Percentiles rank a stretch among this genome's conserved stretches.
phyloP scores from a whole-genome alignment of 1,140 invertebrate genomes.

The Lysiphlebus fabarum region DNA sequence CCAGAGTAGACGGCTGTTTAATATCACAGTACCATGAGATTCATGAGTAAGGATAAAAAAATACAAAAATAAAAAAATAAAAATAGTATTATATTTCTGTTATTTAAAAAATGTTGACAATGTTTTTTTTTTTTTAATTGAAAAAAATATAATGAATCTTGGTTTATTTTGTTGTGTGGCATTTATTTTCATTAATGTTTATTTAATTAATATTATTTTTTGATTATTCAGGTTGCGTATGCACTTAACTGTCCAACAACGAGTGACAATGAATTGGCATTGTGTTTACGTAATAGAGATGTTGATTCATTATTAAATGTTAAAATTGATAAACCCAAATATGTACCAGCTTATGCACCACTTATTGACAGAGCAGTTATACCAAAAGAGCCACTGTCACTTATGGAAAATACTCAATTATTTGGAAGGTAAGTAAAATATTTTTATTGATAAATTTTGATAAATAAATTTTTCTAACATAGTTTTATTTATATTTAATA shows the following conservation, averaged over 20 bases:
- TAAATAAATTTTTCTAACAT: background rate
- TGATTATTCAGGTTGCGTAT: slow-evolving; percentile 63
- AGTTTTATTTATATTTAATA: slow-evolving; percentile 13
- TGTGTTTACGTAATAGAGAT: slow-evolving; percentile 63
- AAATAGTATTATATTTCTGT: too few species aligned
- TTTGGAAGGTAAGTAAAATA: slow-evolving; percentile 63
- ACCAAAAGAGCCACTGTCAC: slow-evolving; percentile 69
- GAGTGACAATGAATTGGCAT: slow-evolving; percentile 55
- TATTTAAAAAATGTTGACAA: too few species aligned
- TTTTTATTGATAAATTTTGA: slow-evolving; percentile 13
- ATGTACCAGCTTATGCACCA: slow-evolving; percentile 62
- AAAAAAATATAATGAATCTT: background rate
- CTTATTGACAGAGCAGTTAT: slow-evolving; percentile 81
- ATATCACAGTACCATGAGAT: too few species aligned
- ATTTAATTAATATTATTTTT: background rate
- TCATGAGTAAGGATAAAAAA: too few species aligned
- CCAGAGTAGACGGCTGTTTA: too few species aligned
- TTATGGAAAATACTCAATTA: slow-evolving; percentile 72
- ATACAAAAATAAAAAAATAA: too few species aligned
- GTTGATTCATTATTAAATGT: slow-evolving; percentile 43
- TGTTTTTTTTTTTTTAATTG: too few species aligned
- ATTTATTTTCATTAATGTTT: slow-evolving; percentile 9
- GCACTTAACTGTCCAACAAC: slow-evolving; percentile 72
- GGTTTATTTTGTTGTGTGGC: background rate
- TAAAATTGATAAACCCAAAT: slow-evolving; percentile 49